Percentiles rank a stretch among this genome's conserved stretches.
Evolutionary conservation across 2,888 invertebrate species (phyloP).

Genomic region (Athalia cordata): DNA sequence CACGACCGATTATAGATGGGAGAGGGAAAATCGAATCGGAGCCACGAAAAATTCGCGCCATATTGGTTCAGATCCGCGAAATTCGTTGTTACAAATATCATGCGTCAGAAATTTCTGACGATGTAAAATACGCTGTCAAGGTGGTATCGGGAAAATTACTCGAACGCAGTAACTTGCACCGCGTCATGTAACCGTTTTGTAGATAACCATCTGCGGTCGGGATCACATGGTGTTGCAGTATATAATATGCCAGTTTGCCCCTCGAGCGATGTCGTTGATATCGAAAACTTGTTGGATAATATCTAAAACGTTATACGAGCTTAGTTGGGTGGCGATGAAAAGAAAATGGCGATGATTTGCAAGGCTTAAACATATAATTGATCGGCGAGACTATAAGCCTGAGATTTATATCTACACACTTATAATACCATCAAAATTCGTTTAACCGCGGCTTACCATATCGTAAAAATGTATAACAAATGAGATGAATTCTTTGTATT

Average conservation of each 20-base stretch:
- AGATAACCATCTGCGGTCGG: constrained; percentile 51
- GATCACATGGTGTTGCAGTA: constrained; percentile 41
- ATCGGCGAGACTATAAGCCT: neutral
- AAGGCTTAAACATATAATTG: constrained; percentile 1
- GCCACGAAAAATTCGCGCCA: too few relatives aligned
- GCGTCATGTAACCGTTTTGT: constrained; percentile 33
- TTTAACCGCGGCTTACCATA: too few relatives aligned
- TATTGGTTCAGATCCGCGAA: neutral
- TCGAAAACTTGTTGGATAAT: constrained; percentile 23
- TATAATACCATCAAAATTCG: neutral
- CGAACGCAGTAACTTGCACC: constrained; percentile 30
- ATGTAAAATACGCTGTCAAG: constrained; percentile 1
- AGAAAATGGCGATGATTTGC: constrained; percentile 33
- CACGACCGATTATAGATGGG: neutral
- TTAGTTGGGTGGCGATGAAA: constrained; percentile 5
- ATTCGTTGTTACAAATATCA: neutral
- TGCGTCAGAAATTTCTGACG: constrained; percentile 3
- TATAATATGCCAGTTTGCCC: constrained; percentile 31
- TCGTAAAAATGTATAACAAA: too few relatives aligned
- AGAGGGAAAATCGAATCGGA: too few relatives aligned
- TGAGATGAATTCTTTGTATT: too few relatives aligned
- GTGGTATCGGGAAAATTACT: constrained; percentile 11
- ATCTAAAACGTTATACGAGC: constrained; percentile 16
- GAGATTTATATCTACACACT: neutral
- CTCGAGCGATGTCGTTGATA: constrained; percentile 35